Percentiles rank a stretch among this genome's conserved stretches.
phyloP scores from a whole-genome alignment of 2,113 vertebrate species.

The Pycnonotus jocosus region DNA sequence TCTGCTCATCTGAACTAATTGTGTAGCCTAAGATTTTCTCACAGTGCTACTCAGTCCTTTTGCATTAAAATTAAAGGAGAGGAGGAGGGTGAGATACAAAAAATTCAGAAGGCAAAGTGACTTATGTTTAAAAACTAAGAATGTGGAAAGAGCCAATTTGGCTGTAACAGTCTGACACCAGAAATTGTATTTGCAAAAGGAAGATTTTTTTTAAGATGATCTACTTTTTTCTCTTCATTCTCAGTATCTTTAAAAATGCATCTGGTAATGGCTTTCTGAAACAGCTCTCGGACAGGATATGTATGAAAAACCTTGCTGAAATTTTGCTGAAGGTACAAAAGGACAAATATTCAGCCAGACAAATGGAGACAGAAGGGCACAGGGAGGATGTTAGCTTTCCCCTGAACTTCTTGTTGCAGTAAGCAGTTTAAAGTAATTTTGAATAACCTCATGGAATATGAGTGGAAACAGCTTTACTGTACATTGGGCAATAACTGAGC shows the following conservation, averaged over 20 bases:
- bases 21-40: background rate
- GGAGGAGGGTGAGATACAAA: background rate
- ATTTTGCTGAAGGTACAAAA: slow-evolving; percentile 16
- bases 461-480: slow-evolving; percentile 2
- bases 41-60: background rate
- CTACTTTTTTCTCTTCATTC: background rate
- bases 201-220: background rate
- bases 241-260: background rate
- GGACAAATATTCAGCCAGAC: slow-evolving; percentile 10
- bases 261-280: slow-evolving; percentile 10
- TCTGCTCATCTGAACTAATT: background rate
- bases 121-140: background rate
- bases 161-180: background rate
- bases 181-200: background rate
- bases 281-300: background rate
- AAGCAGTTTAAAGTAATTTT: slow-evolving; percentile 43
- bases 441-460: slow-evolving; percentile 28
- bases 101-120: background rate
- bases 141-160: background rate
- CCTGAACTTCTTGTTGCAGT: background rate
- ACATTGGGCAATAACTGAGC: background rate
- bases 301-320: background rate
- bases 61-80: background rate
- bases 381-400: background rate
- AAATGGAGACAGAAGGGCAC: slow-evolving; percentile 24